Evolutionary conservation across 1,140 invertebrate species (phyloP).

Genomic region (Caerostris darwini): DNA sequence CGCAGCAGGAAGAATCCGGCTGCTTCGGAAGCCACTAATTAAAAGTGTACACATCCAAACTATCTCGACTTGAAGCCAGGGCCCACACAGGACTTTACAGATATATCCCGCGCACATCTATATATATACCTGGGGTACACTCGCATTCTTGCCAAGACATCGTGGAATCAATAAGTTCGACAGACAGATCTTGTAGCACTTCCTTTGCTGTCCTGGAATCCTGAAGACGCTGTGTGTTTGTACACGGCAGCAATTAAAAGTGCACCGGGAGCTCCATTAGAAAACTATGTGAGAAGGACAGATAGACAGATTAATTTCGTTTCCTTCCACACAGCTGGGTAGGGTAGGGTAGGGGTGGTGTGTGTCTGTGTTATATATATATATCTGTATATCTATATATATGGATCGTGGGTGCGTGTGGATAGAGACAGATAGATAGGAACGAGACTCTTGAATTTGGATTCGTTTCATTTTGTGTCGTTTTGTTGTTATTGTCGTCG

Average conservation of each 20-base stretch:
- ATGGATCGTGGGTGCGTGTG: slow-evolving; percentile 1
- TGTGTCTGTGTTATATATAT: neutral
- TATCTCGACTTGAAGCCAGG: slow-evolving; percentile 64
- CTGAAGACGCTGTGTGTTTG: slow-evolving; percentile 28
- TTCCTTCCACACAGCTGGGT: slow-evolving; percentile 38
- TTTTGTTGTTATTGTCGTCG: neutral
- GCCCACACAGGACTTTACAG: slow-evolving; percentile 44
- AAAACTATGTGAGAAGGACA: slow-evolving; percentile 76
- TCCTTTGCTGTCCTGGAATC: slow-evolving; percentile 65
- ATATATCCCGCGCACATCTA: slow-evolving; percentile 20
- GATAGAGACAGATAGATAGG: slow-evolving; percentile 37
- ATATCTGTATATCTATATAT: slow-evolving; percentile 62
- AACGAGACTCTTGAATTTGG: slow-evolving; percentile 63
- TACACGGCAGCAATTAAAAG: slow-evolving; percentile 77
- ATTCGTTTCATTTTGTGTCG: slow-evolving; percentile 53
- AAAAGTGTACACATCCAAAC: slow-evolving; percentile 77
- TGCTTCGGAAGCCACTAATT: slow-evolving; percentile 76
- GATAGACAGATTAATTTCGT: slow-evolving; percentile 78
- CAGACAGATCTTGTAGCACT: slow-evolving; percentile 63
- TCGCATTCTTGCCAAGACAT: slow-evolving; percentile 68
- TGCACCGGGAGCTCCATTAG: slow-evolving; percentile 76
- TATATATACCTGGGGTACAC: slow-evolving; percentile 69
- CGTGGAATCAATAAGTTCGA: slow-evolving; percentile 77
- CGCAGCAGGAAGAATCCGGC: slow-evolving; percentile 72
- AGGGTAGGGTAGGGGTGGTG: neutral